Evolutionary conservation across 1,140 invertebrate species (phyloP).

Genomic region (Drosophila melanica): DNA sequence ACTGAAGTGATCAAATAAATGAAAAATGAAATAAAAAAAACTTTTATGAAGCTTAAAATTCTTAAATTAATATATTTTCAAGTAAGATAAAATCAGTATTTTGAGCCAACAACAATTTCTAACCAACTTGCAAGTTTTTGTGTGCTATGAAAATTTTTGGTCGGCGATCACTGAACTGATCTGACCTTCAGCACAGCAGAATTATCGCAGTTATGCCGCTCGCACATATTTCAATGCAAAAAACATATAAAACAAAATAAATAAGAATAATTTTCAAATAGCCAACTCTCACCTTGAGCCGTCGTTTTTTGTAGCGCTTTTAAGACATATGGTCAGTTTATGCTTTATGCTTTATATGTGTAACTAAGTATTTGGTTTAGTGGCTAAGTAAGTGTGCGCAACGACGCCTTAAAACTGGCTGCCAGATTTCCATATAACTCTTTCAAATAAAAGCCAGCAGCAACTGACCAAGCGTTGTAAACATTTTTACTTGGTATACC

Average conservation of each 20-base stretch:
- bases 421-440: slow-evolving; percentile 70
- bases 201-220: slow-evolving; percentile 11
- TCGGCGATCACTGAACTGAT: slow-evolving; percentile 7
- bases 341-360: slow-evolving; percentile 1
- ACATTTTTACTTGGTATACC: slow-evolving; percentile 51
- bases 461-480: slow-evolving; percentile 31
- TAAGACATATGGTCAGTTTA: slow-evolving; percentile 26
- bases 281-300: slow-evolving; percentile 40
- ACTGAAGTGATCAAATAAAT: too few relatives aligned
- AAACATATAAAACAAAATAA: neutral
- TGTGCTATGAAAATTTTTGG: too few relatives aligned
- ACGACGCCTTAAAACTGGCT: slow-evolving; percentile 61
- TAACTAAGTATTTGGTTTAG: slow-evolving; percentile 16
- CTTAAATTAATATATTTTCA: too few relatives aligned
- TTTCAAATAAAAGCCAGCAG: slow-evolving; percentile 57
- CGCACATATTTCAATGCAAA: slow-evolving; percentile 9
- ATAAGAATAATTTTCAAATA: slow-evolving; percentile 20
- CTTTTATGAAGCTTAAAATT: neutral
- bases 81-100: too few relatives aligned
- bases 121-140: too few relatives aligned
- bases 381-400: slow-evolving; percentile 36
- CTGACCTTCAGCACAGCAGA: slow-evolving; percentile 25
- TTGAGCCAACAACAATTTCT: too few relatives aligned
- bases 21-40: too few relatives aligned
- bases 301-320: slow-evolving; percentile 7